Percentiles rank a stretch among this genome's conserved stretches.
Evolutionary conservation across 30 jellyfish, hydroid and myxozoan genomes (phyloP).

Genomic region (Sanderia malayensis): DNA sequence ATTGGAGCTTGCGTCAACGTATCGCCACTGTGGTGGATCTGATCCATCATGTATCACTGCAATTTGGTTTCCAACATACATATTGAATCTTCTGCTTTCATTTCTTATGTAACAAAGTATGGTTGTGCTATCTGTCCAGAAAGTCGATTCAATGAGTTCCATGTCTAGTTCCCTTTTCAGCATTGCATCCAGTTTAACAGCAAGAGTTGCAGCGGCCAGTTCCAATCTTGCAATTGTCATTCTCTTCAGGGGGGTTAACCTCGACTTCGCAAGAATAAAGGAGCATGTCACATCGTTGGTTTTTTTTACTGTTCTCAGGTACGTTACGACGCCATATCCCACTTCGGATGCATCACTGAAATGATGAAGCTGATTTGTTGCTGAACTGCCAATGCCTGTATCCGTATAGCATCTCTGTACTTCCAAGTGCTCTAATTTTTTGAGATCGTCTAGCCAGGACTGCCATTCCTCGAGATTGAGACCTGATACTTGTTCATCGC

Average conservation of each 20-base stretch:
- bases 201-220: conserved; percentile 55
- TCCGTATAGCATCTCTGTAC: conserved; percentile 12
- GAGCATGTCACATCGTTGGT: conserved; percentile 27
- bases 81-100: conserved; percentile 33
- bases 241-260: conserved; percentile 32
- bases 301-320: conserved; percentile 19
- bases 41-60: conserved; percentile 34
- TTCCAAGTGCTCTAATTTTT: neutral
- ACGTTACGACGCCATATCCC: conserved; percentile 46
- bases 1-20: conserved; percentile 9
- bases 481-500: conserved; percentile 41
- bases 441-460: conserved; percentile 23
- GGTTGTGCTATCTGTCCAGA: conserved; percentile 67
- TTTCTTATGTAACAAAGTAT: conserved; percentile 37
- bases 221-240: conserved; percentile 46
- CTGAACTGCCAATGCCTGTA: conserved; percentile 11
- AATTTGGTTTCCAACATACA: conserved; percentile 33
- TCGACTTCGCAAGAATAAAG: conserved; percentile 32
- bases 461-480: conserved; percentile 10
- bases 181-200: conserved; percentile 13
- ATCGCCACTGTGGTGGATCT: conserved; percentile 20
- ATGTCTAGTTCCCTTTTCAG: conserved; percentile 48
- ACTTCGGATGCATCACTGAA: conserved; percentile 35
- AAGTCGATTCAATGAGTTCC: conserved; percentile 18
- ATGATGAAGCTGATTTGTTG: conserved; percentile 10